Evolutionary conservation across 2,797 vertebrate species (phyloP), one percentile per base, ranked within the genome.

Genomic region (Sebastes glaucus): DNA sequence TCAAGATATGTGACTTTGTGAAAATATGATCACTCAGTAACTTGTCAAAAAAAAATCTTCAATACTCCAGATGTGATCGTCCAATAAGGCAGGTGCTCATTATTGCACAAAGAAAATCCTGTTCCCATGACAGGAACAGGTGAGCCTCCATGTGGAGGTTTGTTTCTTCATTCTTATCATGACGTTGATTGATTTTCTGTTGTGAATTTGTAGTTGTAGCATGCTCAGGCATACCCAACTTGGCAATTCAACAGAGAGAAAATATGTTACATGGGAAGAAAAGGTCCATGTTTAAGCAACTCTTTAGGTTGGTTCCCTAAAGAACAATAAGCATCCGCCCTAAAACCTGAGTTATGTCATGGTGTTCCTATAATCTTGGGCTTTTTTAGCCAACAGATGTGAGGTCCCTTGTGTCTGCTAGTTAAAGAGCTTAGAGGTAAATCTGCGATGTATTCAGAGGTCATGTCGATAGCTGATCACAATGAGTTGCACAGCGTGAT

Each of bases 21-120:
- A 18, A 49, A 49, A 49, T 49, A 49, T 20, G 18, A 49, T 85
- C 23, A 60, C 46, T 82, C 32, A 28, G 20, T 35, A 25, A 22
- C 27, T 74, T 61, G 68, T 69, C 23, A 67, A 49, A 72, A 49
- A 70, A 42, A 73, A 53, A 20, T 77, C 60, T 55, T 55, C 42
- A 76, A 14, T 67, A 38, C 35, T 61, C 59, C 85, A 89, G 82
- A 78, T 88, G 71, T 46, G 49, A 27, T 13, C 1, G 23, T 57
- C 10, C 74, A 88, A 87, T 89, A 63, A 89, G 60, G 62, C 87
- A 89, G 81, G 83, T 94, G 88, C 46, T 72, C 59, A 16, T 68
- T 11, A 28, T 10, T 74, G 52, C 49, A 89, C 89, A 93, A 85
- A 92, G 82, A 81, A 82, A 78, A 69, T 65, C 62, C 71, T 91